Evolutionary conservation across 2,888 invertebrate species (phyloP), one percentile per base, ranked within the genome.

Genomic region (Ornithoptera alexandrae): DNA sequence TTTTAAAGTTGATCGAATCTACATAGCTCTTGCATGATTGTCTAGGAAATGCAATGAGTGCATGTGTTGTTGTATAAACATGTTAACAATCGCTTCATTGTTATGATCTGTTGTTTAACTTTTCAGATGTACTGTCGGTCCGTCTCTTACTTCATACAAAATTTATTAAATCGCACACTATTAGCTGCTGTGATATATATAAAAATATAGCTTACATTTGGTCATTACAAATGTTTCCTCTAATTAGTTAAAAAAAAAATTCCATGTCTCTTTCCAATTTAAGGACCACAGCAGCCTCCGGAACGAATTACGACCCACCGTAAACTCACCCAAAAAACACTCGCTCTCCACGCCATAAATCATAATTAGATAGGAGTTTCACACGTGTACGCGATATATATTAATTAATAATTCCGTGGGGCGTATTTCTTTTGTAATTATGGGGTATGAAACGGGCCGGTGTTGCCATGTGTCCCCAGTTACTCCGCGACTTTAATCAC

Each of bases 371-470:
- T 72, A 72, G 64, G 69, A 71, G 69, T 71, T 73, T 73, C 73
- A 76, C 78, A 78, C 78, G 77, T 79, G 79, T 69, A 71, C 76
- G 63, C 72, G 72, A 75, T 78, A 73, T 74, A 77, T 78, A 76
- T 74, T 76, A 78, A 78, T 78, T 76, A 78, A 74, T 77, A 72
- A 73, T 73, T 73, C 76, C 73, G 66, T 69, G 67, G 74, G 74
- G 74, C 74, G 77, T 78, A 79, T 80, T 79, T 80, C 79, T 79
- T 77, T 72, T 67, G 75, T 79, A 79, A 79, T 79, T 77, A 78
- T 76, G 73, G 65, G 46, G 46, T 46, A 46, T 15, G 46, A 3
- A 15, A 56, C 69, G 64, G 62, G 74, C 76, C 78, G 75, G 77
- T 77, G 76, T 74, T 75, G 70, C 70, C 80, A 80, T 79, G 74